Base-by-base conservation (phyloP, 2,888 invertebrate genomes). In the Microctonus brassicae region DNA sequence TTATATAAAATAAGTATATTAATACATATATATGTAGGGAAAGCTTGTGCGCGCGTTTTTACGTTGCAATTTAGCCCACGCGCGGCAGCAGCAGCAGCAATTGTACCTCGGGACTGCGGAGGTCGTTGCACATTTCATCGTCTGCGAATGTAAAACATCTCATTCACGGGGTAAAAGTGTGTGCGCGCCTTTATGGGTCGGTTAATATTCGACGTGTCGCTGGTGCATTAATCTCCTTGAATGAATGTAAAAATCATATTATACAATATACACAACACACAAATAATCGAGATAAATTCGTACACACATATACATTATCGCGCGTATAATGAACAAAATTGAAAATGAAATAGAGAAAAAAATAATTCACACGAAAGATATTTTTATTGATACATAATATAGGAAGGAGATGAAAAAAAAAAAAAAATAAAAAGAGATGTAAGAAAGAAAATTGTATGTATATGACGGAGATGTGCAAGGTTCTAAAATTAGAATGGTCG, bases 61-160 rank as follows among this genome's bases (percentile, higher is more conserved):
- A 55, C 67, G 71, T 60, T 67, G 55, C 67, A 68, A 60, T 72
- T 74, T 47, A 47, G 47, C 47, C 47, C 17, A 47, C 70, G 65
- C 73, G 60, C 22, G 36, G 60, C 39, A 57, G 47, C n/a, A 68
- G n/a, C n/a, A n/a, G 17, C 26, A 29, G 34, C 33, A 29, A 24
- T 17, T 36, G 20, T 47, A 42, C 60, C 73, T 74, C 76, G 77
- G 47, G 17, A 47, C 47, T 47, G 47, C 78, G 79, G 77, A 55
- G 55, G 55, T 52, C 53, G 61, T 57, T 72, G 67, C 83, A 82
- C 81, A 82, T 81, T 82, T 86, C 86, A 83, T 81, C 84, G 87
- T 86, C 86, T 86, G 86, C 86, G 86, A 85, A 86, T 86, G 86
- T 85, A 85, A 85, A 86, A 84, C 83, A 87, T 86, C 83, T 86